Evolutionary conservation across 2,113 vertebrate genomes (phyloP).

Genomic region (Podarcis cretensis): DNA sequence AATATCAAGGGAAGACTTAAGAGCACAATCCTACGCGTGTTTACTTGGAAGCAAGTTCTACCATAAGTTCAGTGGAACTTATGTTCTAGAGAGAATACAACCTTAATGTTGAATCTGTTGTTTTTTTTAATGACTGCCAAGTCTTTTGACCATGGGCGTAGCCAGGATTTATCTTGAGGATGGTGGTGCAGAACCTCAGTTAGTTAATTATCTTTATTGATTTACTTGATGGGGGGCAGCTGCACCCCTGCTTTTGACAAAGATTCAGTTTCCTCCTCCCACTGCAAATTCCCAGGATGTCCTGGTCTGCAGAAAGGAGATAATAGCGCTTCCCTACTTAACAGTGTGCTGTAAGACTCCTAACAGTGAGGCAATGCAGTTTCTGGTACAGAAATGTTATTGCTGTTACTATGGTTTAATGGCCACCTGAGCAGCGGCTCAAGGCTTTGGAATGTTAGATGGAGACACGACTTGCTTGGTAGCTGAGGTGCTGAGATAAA

Average conservation of each 20-base stretch:
- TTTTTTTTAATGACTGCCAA: background rate
- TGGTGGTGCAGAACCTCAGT: too few species aligned
- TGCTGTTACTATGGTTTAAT: constrained; percentile 16
- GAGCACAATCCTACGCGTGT: too few species aligned
- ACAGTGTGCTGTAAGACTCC: background rate
- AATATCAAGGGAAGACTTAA: background rate
- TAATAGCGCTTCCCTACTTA: background rate
- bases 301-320: background rate
- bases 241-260: too few species aligned
- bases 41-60: too few species aligned
- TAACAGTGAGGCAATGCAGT: background rate
- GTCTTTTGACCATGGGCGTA: background rate
- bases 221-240: too few species aligned
- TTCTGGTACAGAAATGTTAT: background rate
- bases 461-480: background rate
- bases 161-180: too few species aligned
- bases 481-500: rapidly evolving
- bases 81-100: too few species aligned
- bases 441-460: background rate
- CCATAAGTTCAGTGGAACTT: too few species aligned
- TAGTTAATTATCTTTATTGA: too few species aligned
- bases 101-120: background rate
- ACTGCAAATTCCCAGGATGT: background rate
- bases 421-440: background rate
- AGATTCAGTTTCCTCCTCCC: background rate